Evolutionary conservation across 2,797 vertebrate species (phyloP), one percentile per base, ranked within the genome.

Genomic region (Scomberomorus guttatus): DNA sequence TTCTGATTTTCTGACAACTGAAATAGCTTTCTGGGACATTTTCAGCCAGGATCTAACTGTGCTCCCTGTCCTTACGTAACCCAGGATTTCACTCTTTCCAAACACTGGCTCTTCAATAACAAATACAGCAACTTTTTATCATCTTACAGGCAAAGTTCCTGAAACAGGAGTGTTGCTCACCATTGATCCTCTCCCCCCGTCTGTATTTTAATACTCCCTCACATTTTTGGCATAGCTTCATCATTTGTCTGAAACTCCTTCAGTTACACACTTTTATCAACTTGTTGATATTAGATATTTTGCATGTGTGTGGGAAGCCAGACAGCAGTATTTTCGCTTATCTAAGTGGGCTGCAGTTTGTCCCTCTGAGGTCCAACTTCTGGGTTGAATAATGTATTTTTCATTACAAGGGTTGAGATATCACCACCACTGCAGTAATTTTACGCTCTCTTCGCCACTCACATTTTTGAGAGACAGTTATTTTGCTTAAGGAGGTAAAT

Each of bases 31-130:
- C 54, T 64, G 60, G 6, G 60, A 60, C 66, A 75, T 72, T 71
- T 73, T 55, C 22, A 68, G 55, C 61, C 60, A 69, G 44, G 48
- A 59, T 72, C 32, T 68, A 72, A 67, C 80, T 39, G 59, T 25
- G 50, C 20, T 8, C 11, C 11, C 39, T 68, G 79, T 84, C 84
- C 82, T 89, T 74, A 44, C 59, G 51, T 75, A 74, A 87, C 79
- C 76, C 34, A n/a, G 32, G 59, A 59, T 60, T 71, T 59, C 34
- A 34, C 34, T 56, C 72, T n/a, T 52, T 72, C 75, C 77, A 76
- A 71, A 62, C 37, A 56, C 61, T 63, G 59, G 51, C 79, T 83
- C 61, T 14, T 67, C 65, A 72, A 27, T 59, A 77, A 80, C 56
- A 75, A 72, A 64, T 56, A 17, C 52, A 48, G 54, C 56, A 75